These are phyloP conservation scores for Microplitis demolitor DNA, from an alignment of 1,140 invertebrate genomes.

Conservation along the genomic window DNA sequence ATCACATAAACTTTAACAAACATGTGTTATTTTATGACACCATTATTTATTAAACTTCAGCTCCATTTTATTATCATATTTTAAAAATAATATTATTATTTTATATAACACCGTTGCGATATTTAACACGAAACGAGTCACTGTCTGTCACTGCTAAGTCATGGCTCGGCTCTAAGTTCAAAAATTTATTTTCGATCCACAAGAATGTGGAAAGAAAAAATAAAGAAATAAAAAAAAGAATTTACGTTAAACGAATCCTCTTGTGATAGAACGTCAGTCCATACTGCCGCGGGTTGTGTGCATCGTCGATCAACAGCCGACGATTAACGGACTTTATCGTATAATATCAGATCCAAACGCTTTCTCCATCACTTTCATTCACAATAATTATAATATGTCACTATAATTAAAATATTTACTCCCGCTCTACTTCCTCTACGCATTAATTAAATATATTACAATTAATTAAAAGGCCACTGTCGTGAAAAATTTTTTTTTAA, in stretches of 20 bases:
- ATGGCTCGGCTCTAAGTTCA: not conserved
- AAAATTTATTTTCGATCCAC: not conserved
- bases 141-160: not conserved
- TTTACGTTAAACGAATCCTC: too few species aligned
- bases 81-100: not conserved
- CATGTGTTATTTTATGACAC: not conserved
- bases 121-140: not conserved
- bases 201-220: not conserved
- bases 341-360: not conserved
- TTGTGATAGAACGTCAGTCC: not conserved
- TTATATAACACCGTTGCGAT: not conserved
- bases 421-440: not conserved
- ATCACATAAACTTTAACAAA: not conserved
- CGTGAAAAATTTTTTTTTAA: too few species aligned
- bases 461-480: too few species aligned
- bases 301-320: not conserved
- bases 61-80: too few species aligned
- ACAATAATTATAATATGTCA: not conserved
- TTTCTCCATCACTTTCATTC: not conserved
- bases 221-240: not conserved
- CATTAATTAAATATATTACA: not conserved
- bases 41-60: not conserved
- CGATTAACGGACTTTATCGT: slow-evolving; percentile 4
- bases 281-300: not conserved
- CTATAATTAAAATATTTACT: slow-evolving; percentile 1